Percentiles rank a stretch among this genome's conserved stretches.
These are phyloP conservation scores for Zygothrica quintamaculata DNA, from an alignment of 2,888 invertebrate genomes.

Conservation along the genomic window DNA sequence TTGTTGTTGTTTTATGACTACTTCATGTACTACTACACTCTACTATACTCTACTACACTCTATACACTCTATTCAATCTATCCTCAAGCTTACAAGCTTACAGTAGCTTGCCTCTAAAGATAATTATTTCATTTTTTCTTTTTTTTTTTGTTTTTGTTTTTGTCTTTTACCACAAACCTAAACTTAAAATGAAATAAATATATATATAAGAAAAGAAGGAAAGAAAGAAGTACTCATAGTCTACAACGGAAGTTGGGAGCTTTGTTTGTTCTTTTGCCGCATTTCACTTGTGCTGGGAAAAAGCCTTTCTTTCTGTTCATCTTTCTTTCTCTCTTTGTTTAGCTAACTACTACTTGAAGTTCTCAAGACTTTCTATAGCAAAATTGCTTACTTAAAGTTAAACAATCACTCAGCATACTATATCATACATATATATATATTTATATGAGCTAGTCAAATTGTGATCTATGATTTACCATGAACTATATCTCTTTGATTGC, in stretches of 20 bases:
- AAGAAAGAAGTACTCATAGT: conserved; percentile 5
- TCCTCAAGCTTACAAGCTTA: conserved; percentile 10
- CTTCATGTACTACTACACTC: background rate
- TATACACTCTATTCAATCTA: too few relatives aligned
- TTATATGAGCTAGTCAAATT: background rate
- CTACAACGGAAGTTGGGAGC: conserved; percentile 42
- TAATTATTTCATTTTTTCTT: conserved; percentile 55
- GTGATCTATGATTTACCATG: conserved; percentile 38
- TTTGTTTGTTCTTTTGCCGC: conserved; percentile 50
- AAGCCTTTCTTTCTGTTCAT: conserved; percentile 34
- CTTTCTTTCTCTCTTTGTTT: background rate
- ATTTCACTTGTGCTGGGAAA: conserved; percentile 32
- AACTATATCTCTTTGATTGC: conserved; percentile 15
- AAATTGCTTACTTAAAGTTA: conserved; percentile 29
- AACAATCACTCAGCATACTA: conserved; percentile 12
- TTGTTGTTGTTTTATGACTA: background rate
- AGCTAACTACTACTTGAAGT: too few relatives aligned
- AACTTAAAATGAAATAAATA: background rate
- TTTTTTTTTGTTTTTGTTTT: too few relatives aligned
- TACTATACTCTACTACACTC: too few relatives aligned
- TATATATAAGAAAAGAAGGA: background rate
- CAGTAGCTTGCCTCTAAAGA: conserved; percentile 38
- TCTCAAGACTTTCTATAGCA: conserved; percentile 33
- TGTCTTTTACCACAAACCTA: conserved; percentile 25
- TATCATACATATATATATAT: background rate